Base-by-base conservation (phyloP, 2,888 invertebrate species). In the Ochropleura plecta region DNA sequence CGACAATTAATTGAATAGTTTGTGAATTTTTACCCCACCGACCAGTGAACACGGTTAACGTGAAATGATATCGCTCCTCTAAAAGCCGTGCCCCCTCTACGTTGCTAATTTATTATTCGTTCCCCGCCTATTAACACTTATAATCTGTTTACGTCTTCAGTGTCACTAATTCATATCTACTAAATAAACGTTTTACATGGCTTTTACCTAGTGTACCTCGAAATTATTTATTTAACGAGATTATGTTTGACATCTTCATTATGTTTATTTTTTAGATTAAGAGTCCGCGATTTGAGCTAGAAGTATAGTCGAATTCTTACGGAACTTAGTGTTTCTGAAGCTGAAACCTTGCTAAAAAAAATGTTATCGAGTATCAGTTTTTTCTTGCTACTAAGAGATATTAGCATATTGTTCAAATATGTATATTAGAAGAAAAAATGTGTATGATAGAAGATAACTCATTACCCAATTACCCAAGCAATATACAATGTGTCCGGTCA, bases 101-200 rank as follows among this genome's bases (percentile, higher is more conserved):
- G 76, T 85, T 86, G 91, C 88, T 91, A 91, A 92, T 91, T 86
- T 88, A 69, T 76, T 63, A 87, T 87, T 93, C 94, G 93, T 91
- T 93, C 80, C 89, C 79, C 81, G 49, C 84, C 87, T 73, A 92
- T 94, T 94, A 93, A 83, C 92, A 92, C 92, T 82, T 88, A 69
- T 83, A 86, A 89, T 81, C 76, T 79, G 64, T 90, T 89, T 79
- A 75, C 76, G 53, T 81, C 60, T 75, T 76, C 65, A 80, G 73
- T 78, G 76, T 18, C 76, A 86, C 79, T 82, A 84, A 88, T 88
- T 87, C 78, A 81, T 80, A 82, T 84, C 66, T 85, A 87, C 85
- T 82, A 85, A 81, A 78, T 79, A 81, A 79, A 78, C 74, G 67
- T 85, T 79, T 79, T 82, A 70, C 42, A 30, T 64, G 16, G 59